Evolutionary conservation across 2,113 vertebrate species (phyloP).

Genomic region (Sterrhoptilus dennistouni): DNA sequence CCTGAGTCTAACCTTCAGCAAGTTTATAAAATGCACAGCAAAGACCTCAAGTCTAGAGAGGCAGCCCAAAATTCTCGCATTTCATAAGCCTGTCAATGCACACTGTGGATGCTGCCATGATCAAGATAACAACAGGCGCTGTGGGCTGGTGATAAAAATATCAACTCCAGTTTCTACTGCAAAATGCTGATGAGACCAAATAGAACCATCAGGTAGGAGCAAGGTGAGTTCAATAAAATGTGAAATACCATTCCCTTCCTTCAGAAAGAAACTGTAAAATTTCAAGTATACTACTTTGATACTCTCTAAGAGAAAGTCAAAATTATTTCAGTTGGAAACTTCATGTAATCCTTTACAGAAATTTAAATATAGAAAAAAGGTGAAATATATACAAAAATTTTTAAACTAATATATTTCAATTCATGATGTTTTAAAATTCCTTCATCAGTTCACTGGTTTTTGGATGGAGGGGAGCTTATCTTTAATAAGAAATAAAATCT

Average conservation of each 20-base stretch:
- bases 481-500: background rate
- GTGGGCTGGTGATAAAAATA: background rate
- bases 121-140: accelerated
- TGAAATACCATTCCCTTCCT: background rate
- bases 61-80: background rate
- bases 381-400: background rate
- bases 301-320: background rate
- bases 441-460: background rate
- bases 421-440: background rate
- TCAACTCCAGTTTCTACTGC: background rate
- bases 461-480: background rate
- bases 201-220: background rate
- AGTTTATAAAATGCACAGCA: background rate
- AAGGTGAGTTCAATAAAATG: background rate
- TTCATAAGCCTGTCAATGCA: accelerated
- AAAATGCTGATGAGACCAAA: background rate
- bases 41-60: background rate
- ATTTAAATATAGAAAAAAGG: background rate
- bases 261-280: background rate
- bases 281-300: background rate
- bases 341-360: background rate
- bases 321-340: background rate
- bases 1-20: background rate
- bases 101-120: background rate
- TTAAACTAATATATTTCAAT: background rate